Conservation (phyloP, 2,888 invertebrate species). For the Drosophila prolongata region DNA sequence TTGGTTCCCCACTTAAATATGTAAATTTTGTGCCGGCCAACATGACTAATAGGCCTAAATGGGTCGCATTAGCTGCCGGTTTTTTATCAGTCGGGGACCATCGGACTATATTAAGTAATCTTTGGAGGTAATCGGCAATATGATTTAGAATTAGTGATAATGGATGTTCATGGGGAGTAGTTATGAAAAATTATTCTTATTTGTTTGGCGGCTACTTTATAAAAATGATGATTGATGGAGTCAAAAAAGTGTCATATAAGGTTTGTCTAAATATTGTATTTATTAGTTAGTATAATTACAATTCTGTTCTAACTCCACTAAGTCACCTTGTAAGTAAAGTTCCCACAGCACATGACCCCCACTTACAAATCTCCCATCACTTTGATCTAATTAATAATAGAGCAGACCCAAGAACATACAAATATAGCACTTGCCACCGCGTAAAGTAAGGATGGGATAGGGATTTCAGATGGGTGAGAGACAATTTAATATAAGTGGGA, state of each 20-base stretch:
- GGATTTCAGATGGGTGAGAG: background rate
- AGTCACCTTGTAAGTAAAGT: background rate
- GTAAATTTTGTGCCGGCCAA: constrained; percentile 56
- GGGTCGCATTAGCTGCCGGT: constrained; percentile 55
- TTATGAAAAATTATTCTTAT: background rate
- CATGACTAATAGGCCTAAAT: constrained; percentile 66
- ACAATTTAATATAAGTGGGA: constrained; percentile 26
- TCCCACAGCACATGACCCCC: constrained; percentile 28
- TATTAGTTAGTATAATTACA: no score
- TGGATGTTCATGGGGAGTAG: background rate
- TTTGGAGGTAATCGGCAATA: background rate
- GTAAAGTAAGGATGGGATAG: constrained; percentile 30
- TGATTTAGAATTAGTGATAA: constrained; percentile 14
- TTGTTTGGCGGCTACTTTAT: background rate
- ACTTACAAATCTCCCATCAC: constrained; percentile 18
- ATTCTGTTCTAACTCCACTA: background rate
- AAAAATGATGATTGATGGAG: no score
- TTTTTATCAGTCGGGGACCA: constrained; percentile 32
- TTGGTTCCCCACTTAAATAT: constrained; percentile 55
- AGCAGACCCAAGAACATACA: constrained; percentile 49
- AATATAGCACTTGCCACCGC: constrained; percentile 74
- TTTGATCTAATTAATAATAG: constrained; percentile 68
- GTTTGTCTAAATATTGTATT: no score
- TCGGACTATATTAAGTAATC: constrained; percentile 25
- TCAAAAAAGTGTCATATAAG: no score